A percentile compares a stretch with the other conserved stretches of the same genome.
Conservation (phyloP, 2,113 vertebrate genomes). For the Lates calcarifer region DNA sequence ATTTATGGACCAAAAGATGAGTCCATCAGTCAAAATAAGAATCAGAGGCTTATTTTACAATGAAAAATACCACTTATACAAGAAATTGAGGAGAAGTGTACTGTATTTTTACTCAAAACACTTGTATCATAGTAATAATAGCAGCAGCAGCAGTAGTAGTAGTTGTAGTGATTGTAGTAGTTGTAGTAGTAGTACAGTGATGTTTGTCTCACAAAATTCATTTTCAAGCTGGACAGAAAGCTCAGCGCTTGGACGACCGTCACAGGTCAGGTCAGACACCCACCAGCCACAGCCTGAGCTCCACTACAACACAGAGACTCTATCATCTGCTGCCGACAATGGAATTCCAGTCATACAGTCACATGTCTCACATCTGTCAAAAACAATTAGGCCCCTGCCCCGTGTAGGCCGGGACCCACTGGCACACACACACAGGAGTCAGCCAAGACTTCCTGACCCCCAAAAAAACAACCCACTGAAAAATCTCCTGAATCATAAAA, state of each 20-base stretch:
- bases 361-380: conserved; percentile 78
- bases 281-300: conserved; percentile 57
- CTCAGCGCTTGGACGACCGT: conserved; percentile 32
- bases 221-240: conserved; percentile 34
- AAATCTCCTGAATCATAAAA: conserved; percentile 6
- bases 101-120: background rate
- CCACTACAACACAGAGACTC: conserved; percentile 73
- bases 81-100: background rate
- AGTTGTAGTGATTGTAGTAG: background rate
- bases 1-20: background rate
- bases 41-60: background rate
- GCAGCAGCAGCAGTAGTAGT: background rate
- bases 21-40: background rate
- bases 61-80: background rate
- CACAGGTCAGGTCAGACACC: conserved; percentile 74
- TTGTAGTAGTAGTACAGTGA: background rate
- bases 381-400: conserved; percentile 65
- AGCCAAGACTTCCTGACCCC: conserved; percentile 43
- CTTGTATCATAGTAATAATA: background rate
- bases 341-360: conserved; percentile 76
- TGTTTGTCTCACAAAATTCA: conserved; percentile 39
- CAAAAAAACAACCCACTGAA: conserved; percentile 23
- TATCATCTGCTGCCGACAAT: conserved; percentile 69
- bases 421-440: conserved; percentile 46
- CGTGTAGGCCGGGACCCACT: conserved; percentile 50